Evolutionary conservation across 2,113 vertebrate genomes (phyloP).

Genomic region (Leptosomus discolor): DNA sequence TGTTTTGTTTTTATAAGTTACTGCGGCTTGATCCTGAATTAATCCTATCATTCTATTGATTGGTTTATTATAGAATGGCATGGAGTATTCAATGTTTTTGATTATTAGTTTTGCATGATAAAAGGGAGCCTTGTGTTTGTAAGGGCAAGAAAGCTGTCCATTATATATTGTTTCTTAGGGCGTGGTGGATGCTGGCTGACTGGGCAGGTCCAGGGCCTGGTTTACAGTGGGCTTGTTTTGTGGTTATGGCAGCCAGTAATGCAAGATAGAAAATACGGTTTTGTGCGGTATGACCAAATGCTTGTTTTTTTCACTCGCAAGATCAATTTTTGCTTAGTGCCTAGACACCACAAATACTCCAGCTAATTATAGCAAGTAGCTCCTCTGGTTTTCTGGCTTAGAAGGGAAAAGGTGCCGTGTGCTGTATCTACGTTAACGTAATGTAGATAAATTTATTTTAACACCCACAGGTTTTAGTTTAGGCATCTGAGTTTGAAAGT

Average conservation of each 20-base stretch:
- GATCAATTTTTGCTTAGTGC: background rate
- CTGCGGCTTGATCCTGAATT: background rate
- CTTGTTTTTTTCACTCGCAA: constrained; percentile 3
- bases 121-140: background rate
- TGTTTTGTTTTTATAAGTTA: background rate
- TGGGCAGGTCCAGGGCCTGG: background rate
- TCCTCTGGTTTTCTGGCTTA: background rate
- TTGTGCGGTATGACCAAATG: background rate
- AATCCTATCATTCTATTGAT: background rate
- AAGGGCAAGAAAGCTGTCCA: background rate
- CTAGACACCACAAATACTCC: background rate
- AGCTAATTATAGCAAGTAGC: constrained; percentile 1
- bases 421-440: background rate
- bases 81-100: background rate
- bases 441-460: background rate
- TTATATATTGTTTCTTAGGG: background rate
- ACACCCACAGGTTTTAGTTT: background rate
- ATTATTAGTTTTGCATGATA: background rate
- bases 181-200: background rate
- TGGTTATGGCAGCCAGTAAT: background rate
- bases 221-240: background rate
- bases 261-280: background rate
- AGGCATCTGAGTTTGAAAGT: background rate
- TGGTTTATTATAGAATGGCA: background rate
- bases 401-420: constrained; percentile 6